Base-by-base conservation (phyloP, 92 coral and sea anemone species). In the Phenganax stokvisi region DNA sequence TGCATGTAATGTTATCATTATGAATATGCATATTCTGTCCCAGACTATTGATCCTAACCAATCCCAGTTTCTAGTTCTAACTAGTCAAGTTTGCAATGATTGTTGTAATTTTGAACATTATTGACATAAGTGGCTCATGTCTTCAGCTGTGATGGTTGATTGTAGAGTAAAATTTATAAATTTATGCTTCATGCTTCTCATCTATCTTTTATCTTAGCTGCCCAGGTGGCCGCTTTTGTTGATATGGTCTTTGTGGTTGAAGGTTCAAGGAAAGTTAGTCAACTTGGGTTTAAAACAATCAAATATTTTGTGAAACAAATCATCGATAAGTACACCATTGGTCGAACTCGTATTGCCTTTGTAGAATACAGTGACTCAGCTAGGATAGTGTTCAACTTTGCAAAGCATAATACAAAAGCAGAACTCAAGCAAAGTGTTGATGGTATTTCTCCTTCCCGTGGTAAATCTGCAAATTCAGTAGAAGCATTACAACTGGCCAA, bases 181-280 rank as follows among this genome's bases (percentile, higher is more conserved):
- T 7, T 70, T 64, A 15, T 12, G 10, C 5, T 16, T 37, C 31
- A 51, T 47, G 69, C 77, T 56, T 29, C 5, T 47, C 78, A 20
- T 56, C 83, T 63, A 8, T 79, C 71, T 56, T 72, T 74, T 63
- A 62, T 79, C 51, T 73, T 80, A 81, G 81, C 74, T 25, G 75
- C 71, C 10, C 63, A 30, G 15, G 79, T 47, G 20, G 59, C 9
- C 37, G 51, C 72, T 61, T 85, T 89, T 44, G 79, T 92, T 25
- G 93, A 92, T 62, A 76, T 92, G 10, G 88, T 83, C 59, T 84
- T 92, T 72, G 87, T 90, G 12, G 66, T 92, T n/a, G 91, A 88
- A 51, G 85, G 93, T 12, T 84, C 90, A 30, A 88, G 83, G 10
- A 89, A 84, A 60, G 86, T 90, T 59, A 88, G 87, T 25, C 64